Evolutionary conservation across 2,888 invertebrate genomes (phyloP), one percentile per base, ranked within the genome.

Genomic region (Caenorhabditis auriculariae): DNA sequence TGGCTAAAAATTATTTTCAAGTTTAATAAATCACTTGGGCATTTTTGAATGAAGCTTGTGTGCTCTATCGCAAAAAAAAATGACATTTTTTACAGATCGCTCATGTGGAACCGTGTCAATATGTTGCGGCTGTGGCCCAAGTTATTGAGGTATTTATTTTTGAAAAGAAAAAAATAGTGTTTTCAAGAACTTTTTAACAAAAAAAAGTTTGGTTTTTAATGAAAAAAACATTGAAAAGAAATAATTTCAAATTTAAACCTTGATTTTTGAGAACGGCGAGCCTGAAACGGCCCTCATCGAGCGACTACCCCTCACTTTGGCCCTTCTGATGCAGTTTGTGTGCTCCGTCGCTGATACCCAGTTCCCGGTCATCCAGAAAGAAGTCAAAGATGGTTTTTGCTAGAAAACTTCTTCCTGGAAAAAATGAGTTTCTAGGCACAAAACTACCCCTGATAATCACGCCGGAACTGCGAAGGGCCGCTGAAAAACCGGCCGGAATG

Each of bases 41-140:
- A n/a, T n/a, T n/a, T n/a, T n/a, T n/a, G n/a, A n/a, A n/a, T n/a
- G n/a, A n/a, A n/a, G n/a, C n/a, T n/a, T n/a, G n/a, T n/a, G n/a
- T n/a, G n/a, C n/a, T n/a, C n/a, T n/a, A n/a, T n/a, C n/a, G n/a
- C n/a, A n/a, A n/a, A n/a, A 68, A 68, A n/a, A 74, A 54, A 3
- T 72, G 74, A 9, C 42, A 52, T 7, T 54, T 61, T 7, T 52
- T 69, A 23, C 74, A 76, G 44, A 48, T 66, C 0, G 75, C 61
- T 37, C 60, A 72, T n/a, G 56, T 57, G 24, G 72, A 75, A 43
- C 67, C 68, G 15, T 78, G 77, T 45, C 66, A 65, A 12, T 67
- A 76, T 53, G 55, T 66, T 2, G 68, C 77, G 17, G 78, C 76
- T 21, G 48, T 78, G 6, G 60, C 70, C 2, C 75, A 78, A 61